Evolutionary conservation across 2,797 vertebrate genomes (phyloP), one percentile per base, ranked within the genome.

Genomic region (Helarctos malayanus): DNA sequence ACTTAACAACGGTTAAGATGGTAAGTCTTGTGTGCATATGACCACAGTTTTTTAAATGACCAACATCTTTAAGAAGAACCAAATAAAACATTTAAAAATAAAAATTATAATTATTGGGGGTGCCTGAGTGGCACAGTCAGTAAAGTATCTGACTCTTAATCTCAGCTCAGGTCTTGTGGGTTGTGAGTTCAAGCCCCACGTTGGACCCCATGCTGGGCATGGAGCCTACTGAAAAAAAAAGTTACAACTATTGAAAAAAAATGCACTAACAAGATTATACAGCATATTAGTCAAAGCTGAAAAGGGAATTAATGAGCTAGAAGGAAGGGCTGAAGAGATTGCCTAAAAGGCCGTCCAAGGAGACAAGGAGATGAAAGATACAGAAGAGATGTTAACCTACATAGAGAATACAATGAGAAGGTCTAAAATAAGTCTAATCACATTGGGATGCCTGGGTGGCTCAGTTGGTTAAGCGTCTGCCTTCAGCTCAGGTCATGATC

Each of bases 241-340:
- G 32, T 15, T 54, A 38, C 8, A 57, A 57, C 75, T 84, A 90
- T 6, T 89, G 21, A 71, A 56, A 73, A 81, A 47, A 92, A 84
- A 59, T 16, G 45, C 49, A 38, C 54, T 54, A 87, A 41, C n/a
- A 87, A 95, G 75, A 71, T 47, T 59, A 69, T 59, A 73, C 0
- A 86, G 61, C 8, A 19, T 35, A 61, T 71, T 63, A 96, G 54
- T 54, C 78, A 73, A 92, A 49, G 27, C 18, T 73, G 86, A 93
- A 93, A 88, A 92, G 45, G 87, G 25, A 96, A 92, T 81, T 41
- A 56, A 91, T 56, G 63, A 94, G 52, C 6, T 76, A 1, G 68
- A 95, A 89, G 69, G 19, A 82, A 92, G 73, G 78, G 5, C 32
- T 47, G 2, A 79, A 94, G 35, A 95, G 92, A 75, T 56, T 32